Percentiles rank a stretch among this genome's conserved stretches.
These are phyloP conservation scores for Plectrocnemia conspersa DNA, from an alignment of 1,140 invertebrate species.

Conservation along the genomic window DNA sequence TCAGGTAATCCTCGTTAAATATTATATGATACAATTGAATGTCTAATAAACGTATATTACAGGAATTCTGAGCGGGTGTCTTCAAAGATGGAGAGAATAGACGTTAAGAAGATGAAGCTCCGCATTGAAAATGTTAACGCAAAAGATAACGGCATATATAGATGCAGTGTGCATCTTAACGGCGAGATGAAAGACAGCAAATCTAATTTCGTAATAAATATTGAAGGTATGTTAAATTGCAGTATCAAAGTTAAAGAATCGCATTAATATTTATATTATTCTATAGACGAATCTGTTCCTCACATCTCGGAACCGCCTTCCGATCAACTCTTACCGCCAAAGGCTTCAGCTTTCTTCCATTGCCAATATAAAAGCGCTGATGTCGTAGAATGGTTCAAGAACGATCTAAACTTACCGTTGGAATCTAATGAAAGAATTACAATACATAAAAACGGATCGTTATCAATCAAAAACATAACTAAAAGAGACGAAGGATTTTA, in stretches of 20 bases:
- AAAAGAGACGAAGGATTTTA: constrained; percentile 29
- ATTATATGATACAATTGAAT: neutral
- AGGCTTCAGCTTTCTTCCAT: constrained; percentile 22
- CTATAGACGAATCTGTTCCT: constrained; percentile 25
- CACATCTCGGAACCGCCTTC: constrained; percentile 15
- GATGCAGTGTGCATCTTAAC: constrained; percentile 28
- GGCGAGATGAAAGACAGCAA: constrained; percentile 25
- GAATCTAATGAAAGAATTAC: constrained; percentile 28
- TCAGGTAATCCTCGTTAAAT: constrained; percentile 21
- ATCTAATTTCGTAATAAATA: constrained; percentile 15
- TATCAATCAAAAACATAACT: constrained; percentile 25
- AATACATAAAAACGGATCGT: constrained; percentile 28
- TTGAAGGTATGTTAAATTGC: constrained; percentile 23
- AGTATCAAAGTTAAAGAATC: neutral
- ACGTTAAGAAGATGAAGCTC: constrained; percentile 27
- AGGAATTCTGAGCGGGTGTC: constrained; percentile 25
- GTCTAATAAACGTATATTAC: constrained; percentile 3
- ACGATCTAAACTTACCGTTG: constrained; percentile 23
- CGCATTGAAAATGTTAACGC: constrained; percentile 19
- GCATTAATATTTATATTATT: neutral
- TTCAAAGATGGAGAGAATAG: constrained; percentile 14
- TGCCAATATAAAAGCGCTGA: constrained; percentile 29
- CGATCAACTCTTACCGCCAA: constrained; percentile 22
- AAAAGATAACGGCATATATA: constrained; percentile 30
- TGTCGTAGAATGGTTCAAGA: constrained; percentile 28